These are phyloP conservation scores for Melopsittacus undulatus DNA, from an alignment of 2,797 vertebrate genomes.

Conservation along the genomic window DNA sequence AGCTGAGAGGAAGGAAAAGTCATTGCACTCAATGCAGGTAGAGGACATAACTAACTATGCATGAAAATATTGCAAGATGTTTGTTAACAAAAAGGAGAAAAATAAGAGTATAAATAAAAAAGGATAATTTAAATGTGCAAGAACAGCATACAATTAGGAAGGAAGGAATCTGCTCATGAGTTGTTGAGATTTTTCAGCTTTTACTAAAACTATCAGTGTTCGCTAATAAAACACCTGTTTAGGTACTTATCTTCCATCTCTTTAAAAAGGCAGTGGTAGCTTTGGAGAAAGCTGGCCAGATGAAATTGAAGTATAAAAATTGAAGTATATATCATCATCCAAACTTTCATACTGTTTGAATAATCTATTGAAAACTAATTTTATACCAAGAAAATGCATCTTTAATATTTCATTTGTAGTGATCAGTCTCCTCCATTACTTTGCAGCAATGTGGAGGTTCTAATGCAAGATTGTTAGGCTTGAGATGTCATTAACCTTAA, in stretches of 20 bases:
- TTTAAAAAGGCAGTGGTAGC: background rate
- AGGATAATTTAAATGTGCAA: background rate
- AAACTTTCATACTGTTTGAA: background rate
- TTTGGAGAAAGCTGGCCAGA: background rate
- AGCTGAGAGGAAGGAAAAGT: background rate
- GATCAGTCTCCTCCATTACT: background rate
- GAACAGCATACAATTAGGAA: background rate
- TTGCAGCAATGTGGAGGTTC: background rate
- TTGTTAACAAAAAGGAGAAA: background rate
- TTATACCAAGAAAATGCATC: background rate
- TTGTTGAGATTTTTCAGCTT: background rate
- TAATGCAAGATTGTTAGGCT: background rate
- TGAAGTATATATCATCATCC: background rate
- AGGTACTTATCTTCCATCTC: background rate
- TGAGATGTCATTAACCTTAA: background rate
- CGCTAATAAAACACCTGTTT: background rate
- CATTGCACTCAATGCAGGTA: background rate
- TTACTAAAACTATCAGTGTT: background rate
- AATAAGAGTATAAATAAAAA: background rate
- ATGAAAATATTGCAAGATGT: background rate
- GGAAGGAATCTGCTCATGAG: background rate
- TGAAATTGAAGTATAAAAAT: background rate
- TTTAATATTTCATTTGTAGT: slow-evolving; percentile 21
- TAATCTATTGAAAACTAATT: background rate
- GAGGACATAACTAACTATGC: background rate